Base-by-base conservation (phyloP, 92 coral and sea anemone species). In the Zoanthus sansibaricus region DNA sequence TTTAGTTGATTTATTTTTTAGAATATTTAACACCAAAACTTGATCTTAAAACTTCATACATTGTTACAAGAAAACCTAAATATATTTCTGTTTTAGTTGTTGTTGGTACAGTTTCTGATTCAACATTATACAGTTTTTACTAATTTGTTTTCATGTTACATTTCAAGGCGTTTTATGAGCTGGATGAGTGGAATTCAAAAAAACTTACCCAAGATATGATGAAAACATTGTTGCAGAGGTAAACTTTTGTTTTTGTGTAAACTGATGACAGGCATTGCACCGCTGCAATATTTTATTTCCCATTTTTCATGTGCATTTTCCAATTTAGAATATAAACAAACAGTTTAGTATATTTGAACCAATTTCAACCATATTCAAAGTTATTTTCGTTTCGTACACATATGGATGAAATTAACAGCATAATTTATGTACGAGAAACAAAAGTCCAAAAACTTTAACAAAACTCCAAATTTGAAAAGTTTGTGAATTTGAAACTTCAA, bases 181-280 rank as follows among this genome's bases (percentile, higher is more conserved):
- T 97, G 55, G 99, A 97, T 55, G 99, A 97, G 89, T 80, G 96
- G 32, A 97, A 97, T 93, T 93, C 97, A 79, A 97, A 95, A 86
- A 93, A 92, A 75, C 95, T 97, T 32, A 92, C 97, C 7, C 95
- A 84, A 64, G 94, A 91, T 52, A 93, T 93, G 97, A 92, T 97
- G 93, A 32, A 72, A 54, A 95, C 92, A 75, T 87, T 97, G 75
- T 78, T 97, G 75, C 90, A 90, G 87, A 91, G 86, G 99, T 97
- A 59, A 87, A 87, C 14, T 1, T 15, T 16, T 9, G 61, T 44
- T 62, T 62, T 17, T 58, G 3, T 12, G 14, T 58, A 15, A 18
- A 58, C 64, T 1, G 64, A 14, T 6, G 15, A 4, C n/a, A 14
- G n/a, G 64, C 58, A 1, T 52, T 9, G 15, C 7, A 9, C 42